These are phyloP conservation scores for Alosa sapidissima DNA, from an alignment of 2,797 vertebrate genomes.

Conservation along the genomic window DNA sequence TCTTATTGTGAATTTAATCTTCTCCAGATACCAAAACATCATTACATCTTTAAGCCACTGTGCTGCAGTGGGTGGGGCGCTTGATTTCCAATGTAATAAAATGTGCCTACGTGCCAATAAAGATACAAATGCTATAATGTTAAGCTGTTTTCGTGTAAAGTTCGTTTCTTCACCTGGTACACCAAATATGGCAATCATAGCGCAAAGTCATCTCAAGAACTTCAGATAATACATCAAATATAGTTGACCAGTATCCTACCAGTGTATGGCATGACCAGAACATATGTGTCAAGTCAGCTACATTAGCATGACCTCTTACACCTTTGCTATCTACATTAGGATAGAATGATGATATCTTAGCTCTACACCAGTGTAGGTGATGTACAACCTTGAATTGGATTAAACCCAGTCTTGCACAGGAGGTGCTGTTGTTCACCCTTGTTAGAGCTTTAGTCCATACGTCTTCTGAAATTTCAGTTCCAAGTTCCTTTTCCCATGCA, in stretches of 20 bases:
- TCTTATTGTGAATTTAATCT: too few species aligned
- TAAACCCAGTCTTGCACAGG: constrained; percentile 19
- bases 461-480: not conserved
- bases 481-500: not conserved
- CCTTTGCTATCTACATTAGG: not conserved
- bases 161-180: not conserved
- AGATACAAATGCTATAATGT: not conserved
- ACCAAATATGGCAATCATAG: constrained; percentile 3
- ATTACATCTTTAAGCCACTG: too few species aligned
- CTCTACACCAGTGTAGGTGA: not conserved
- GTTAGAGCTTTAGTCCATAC: not conserved
- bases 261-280: constrained; percentile 30
- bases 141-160: not conserved
- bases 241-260: not conserved
- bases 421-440: constrained; percentile 23
- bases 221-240: constrained; percentile 11
- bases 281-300: not conserved
- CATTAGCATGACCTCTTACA: not conserved
- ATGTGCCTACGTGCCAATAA: not conserved
- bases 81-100: constrained; percentile 61
- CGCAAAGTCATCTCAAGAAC: not conserved
- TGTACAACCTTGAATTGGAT: constrained; percentile 31
- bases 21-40: not conserved
- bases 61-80: not conserved
- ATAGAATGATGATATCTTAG: not conserved